Evolutionary conservation across 2,888 invertebrate species (phyloP).

Genomic region (Cheilosia urbana): DNA sequence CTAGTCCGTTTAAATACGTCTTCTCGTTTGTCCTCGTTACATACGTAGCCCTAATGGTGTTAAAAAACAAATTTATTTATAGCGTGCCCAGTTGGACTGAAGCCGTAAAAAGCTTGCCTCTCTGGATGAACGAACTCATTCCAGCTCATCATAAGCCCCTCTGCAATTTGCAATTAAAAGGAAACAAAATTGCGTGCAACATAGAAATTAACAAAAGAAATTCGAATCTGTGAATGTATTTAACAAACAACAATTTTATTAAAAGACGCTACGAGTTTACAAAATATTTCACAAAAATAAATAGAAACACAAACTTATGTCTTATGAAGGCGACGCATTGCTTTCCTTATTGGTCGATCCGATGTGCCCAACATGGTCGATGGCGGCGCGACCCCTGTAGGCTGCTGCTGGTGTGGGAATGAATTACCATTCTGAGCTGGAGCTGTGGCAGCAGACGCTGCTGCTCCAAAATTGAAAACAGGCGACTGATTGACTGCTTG

Average conservation of each 20-base stretch:
- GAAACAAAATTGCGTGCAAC: too few relatives aligned
- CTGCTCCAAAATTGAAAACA: conserved; percentile 53
- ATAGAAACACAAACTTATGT: conserved; percentile 23
- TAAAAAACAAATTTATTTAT: too few relatives aligned
- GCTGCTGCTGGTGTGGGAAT: conserved; percentile 22
- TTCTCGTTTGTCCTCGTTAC: too few relatives aligned
- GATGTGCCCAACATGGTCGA: not conserved
- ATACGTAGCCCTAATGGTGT: too few relatives aligned
- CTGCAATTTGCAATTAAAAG: too few relatives aligned
- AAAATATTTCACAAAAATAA: conserved; percentile 31
- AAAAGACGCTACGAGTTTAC: conserved; percentile 19
- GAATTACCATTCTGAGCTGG: conserved; percentile 38
- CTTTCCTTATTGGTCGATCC: conserved; percentile 41
- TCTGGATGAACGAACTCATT: too few relatives aligned
- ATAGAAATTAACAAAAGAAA: conserved; percentile 5
- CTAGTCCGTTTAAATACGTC: too few relatives aligned
- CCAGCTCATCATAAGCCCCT: too few relatives aligned
- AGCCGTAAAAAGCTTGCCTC: too few relatives aligned
- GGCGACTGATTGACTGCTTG: conserved; percentile 44
- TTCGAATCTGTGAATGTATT: conserved; percentile 24
- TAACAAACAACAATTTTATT: conserved; percentile 3
- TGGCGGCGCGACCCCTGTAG: not conserved
- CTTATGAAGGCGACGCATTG: conserved; percentile 64
- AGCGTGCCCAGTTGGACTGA: too few relatives aligned
- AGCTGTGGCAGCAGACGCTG: not conserved